Evolutionary conservation across 2,888 invertebrate species (phyloP).

Genomic region (Epirrita christyi): DNA sequence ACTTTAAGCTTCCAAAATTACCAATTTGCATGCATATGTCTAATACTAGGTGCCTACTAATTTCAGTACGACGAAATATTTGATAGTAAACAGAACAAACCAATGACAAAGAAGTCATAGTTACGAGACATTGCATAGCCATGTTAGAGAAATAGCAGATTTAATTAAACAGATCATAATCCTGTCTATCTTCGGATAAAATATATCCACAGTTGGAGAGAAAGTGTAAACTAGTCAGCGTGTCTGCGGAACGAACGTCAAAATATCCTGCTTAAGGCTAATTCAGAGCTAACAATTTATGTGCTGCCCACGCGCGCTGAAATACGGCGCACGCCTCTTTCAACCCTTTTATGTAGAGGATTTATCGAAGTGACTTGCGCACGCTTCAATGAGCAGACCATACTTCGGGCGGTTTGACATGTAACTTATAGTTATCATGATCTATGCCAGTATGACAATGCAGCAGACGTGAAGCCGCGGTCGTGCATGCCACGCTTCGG

Average conservation of each 20-base stretch:
- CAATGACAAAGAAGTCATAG: constrained; percentile 34
- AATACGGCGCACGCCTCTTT: constrained; percentile 74
- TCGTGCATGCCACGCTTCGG: constrained; percentile 49
- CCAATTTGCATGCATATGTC: too few species aligned
- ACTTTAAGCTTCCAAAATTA: not conserved
- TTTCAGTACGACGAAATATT: not conserved
- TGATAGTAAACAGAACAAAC: constrained; percentile 2
- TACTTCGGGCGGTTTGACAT: constrained; percentile 62
- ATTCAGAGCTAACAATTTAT: constrained; percentile 77
- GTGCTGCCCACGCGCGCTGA: constrained; percentile 73
- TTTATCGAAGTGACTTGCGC: constrained; percentile 72
- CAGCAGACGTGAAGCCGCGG: constrained; percentile 51
- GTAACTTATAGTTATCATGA: constrained; percentile 69
- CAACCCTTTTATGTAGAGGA: constrained; percentile 77
- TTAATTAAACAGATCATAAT: constrained; percentile 38
- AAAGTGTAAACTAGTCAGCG: constrained; percentile 64
- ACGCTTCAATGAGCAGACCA: constrained; percentile 66
- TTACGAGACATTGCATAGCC: constrained; percentile 27
- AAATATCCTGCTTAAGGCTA: constrained; percentile 77
- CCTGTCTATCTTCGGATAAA: constrained; percentile 40
- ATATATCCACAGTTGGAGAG: constrained; percentile 48
- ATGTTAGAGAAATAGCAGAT: constrained; percentile 27
- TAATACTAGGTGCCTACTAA: too few species aligned
- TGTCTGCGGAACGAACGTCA: constrained; percentile 64
- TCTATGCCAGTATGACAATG: constrained; percentile 61